These are phyloP conservation scores for Pyrgus malvae DNA, from an alignment of 2,888 invertebrate genomes.

Conservation along the genomic window DNA sequence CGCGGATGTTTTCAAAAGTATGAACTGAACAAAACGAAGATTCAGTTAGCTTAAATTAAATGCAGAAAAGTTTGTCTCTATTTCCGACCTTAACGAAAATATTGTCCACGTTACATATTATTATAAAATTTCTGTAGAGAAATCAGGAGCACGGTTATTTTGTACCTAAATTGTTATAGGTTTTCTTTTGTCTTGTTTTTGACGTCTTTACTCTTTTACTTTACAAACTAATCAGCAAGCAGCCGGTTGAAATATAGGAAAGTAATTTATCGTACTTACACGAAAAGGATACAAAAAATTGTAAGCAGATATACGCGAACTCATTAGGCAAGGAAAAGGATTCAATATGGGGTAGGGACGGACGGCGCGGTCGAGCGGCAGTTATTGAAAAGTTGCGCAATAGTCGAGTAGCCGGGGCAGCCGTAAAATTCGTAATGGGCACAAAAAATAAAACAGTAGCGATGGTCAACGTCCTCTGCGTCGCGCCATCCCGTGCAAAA, in stretches of 20 bases:
- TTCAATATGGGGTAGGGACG: conserved; percentile 72
- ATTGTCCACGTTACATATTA: no score
- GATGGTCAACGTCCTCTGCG: conserved; percentile 51
- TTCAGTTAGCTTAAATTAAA: not conserved
- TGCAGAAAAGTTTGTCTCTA: not conserved
- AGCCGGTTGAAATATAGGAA: not conserved
- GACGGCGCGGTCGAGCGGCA: conserved; percentile 58
- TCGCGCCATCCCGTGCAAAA: conserved; percentile 59
- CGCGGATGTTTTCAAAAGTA: not conserved
- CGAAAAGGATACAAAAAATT: conserved; percentile 34
- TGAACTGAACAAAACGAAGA: no score
- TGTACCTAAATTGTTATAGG: no score
- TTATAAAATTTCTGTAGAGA: no score
- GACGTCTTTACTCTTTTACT: no score
- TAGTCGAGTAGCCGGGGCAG: conserved; percentile 73
- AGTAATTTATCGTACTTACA: conserved; percentile 11
- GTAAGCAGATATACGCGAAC: conserved; percentile 42
- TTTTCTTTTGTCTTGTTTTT: no score
- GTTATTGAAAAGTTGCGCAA: conserved; percentile 82
- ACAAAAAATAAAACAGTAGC: conserved; percentile 74
- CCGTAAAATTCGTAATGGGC: conserved; percentile 80
- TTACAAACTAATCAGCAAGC: not conserved
- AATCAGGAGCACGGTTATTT: no score
- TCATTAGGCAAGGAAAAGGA: conserved; percentile 70
- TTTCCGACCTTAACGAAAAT: not conserved